Percentiles rank a stretch among this genome's conserved stretches.
Conservation (phyloP, 2,113 vertebrate species). For the Amphiprion percula region DNA sequence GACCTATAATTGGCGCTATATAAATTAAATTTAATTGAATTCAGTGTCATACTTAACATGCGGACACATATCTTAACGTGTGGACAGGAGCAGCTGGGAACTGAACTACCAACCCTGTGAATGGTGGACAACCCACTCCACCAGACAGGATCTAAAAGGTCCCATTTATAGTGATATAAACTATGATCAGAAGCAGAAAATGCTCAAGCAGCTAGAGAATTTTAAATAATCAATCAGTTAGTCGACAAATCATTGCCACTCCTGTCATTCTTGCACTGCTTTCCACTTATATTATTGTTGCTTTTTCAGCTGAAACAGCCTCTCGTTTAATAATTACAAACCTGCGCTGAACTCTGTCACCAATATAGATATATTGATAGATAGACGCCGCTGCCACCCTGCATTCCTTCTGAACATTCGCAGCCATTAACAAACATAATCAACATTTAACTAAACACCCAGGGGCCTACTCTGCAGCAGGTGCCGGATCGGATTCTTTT, state of each 20-base stretch:
- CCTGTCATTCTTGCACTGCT: too few relatives aligned
- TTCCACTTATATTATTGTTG: too few relatives aligned
- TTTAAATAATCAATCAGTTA: not conserved
- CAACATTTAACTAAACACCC: conserved; percentile 79
- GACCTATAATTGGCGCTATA: too few relatives aligned
- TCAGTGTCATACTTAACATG: not conserved
- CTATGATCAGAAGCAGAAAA: not conserved
- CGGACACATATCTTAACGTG: too few relatives aligned
- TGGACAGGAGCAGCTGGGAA: not conserved
- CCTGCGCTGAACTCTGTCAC: too few relatives aligned
- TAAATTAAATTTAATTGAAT: not conserved
- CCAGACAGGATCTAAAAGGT: not conserved
- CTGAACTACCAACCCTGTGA: not conserved
- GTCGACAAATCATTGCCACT: too few relatives aligned
- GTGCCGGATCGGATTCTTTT: conserved; percentile 63
- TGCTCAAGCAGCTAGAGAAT: not conserved
- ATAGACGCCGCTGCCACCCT: conserved; percentile 9
- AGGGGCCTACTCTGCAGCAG: conserved; percentile 73
- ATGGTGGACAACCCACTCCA: not conserved
- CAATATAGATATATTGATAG: conserved; percentile 29
- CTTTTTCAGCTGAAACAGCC: too few relatives aligned
- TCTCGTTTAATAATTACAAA: too few relatives aligned
- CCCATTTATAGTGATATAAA: not conserved
- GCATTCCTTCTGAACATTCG: conserved; percentile 45
- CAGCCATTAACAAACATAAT: conserved; percentile 79